Conservation (phyloP, 2,113 vertebrate genomes). For the Ophthalmolycus amberensis region DNA sequence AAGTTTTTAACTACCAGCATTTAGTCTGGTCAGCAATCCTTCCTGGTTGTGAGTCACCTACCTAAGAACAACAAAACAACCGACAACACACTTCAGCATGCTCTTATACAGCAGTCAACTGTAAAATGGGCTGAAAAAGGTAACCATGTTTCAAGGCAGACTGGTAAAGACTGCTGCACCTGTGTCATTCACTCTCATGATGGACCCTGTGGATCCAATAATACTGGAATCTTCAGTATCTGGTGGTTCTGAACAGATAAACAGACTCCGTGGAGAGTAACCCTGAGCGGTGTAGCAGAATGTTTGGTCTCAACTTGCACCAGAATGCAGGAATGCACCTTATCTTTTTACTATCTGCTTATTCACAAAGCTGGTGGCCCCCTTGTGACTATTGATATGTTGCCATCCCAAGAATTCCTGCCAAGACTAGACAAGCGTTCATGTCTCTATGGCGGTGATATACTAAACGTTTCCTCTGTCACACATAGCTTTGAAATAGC, state of each 20-base stretch:
- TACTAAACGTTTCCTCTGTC: no score
- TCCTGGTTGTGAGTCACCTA: conserved; percentile 2
- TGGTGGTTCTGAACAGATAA: not conserved
- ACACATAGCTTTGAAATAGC: not conserved
- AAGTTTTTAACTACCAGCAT: not conserved
- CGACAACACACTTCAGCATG: not conserved
- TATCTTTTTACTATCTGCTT: not conserved
- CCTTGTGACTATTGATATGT: not conserved
- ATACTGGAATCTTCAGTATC: no score
- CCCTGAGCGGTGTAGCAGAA: not conserved
- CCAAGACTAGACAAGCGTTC: not conserved
- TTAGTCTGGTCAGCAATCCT: not conserved
- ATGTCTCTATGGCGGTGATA: not conserved
- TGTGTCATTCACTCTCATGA: not conserved
- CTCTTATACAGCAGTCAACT: not conserved
- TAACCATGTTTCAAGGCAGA: not conserved
- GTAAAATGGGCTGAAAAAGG: not conserved
- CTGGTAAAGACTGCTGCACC: not conserved
- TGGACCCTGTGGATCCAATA: not conserved
- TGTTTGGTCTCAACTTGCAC: not conserved
- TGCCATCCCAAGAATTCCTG: not conserved
- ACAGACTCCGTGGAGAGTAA: not conserved
- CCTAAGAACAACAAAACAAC: not conserved
- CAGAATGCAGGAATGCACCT: not conserved
- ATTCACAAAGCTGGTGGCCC: not conserved